Percentiles rank a stretch among this genome's conserved stretches.
Evolutionary conservation across 2,113 vertebrate species (phyloP).

Genomic region (Gavialis gangeticus): DNA sequence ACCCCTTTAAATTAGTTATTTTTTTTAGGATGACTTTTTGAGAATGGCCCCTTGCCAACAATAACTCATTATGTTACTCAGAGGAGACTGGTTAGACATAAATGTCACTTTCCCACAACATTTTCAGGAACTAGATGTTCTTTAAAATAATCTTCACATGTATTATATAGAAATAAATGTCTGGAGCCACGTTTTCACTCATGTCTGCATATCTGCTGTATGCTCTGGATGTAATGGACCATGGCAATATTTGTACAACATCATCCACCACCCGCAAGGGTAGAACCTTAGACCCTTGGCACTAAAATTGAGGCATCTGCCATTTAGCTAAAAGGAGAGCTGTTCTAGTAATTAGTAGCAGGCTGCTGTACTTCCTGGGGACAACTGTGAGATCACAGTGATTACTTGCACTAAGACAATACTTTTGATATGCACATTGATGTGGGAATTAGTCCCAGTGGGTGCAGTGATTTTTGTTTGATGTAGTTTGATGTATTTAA

Average conservation of each 20-base stretch:
- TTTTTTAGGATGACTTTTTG: slow-evolving; percentile 73
- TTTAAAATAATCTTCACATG: slow-evolving; percentile 69
- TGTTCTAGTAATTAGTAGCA: not conserved
- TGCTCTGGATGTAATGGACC: not conserved
- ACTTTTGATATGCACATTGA: not conserved
- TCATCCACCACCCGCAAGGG: not conserved
- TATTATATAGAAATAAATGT: slow-evolving; percentile 39
- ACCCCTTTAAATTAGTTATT: slow-evolving; percentile 70
- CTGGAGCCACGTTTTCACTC: slow-evolving; percentile 15
- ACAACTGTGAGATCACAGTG: not conserved
- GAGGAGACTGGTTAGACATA: slow-evolving; percentile 69
- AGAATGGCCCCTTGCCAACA: slow-evolving; percentile 72
- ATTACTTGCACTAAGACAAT: not conserved
- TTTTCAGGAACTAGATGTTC: slow-evolving; percentile 79
- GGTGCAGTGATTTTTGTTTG: not conserved
- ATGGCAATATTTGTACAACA: not conserved
- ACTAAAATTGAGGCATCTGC: not conserved
- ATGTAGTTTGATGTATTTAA: not conserved
- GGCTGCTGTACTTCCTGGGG: not conserved
- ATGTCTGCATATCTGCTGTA: not conserved
- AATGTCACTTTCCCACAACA: slow-evolving; percentile 79
- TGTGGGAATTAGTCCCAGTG: not conserved
- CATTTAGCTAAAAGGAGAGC: not conserved
- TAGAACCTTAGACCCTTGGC: slow-evolving; percentile 6
- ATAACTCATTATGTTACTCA: slow-evolving; percentile 73